A percentile compares a stretch with the other conserved stretches of the same genome.
These are phyloP conservation scores for Rhineura floridana DNA, from an alignment of 2,113 vertebrate species.

Conservation along the genomic window DNA sequence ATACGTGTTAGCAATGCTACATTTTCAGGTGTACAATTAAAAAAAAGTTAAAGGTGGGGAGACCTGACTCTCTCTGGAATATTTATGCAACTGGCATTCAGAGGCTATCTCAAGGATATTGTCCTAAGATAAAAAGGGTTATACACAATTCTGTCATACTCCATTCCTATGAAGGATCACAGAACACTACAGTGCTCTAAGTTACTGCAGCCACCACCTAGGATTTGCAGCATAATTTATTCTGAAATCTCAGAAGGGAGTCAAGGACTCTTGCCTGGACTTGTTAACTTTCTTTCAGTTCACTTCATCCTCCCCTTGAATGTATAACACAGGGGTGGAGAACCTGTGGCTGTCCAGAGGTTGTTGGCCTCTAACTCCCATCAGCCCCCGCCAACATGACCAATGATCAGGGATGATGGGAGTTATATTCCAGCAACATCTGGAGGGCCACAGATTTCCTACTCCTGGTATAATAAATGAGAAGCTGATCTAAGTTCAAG, in stretches of 20 bases:
- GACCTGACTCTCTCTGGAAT: neutral
- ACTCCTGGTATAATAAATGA: neutral
- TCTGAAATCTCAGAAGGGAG: neutral
- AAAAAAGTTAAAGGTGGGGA: neutral
- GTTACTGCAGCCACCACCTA: neutral
- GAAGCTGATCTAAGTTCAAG: neutral
- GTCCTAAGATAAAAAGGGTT: neutral
- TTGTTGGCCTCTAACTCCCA: no score
- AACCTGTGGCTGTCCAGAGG: no score
- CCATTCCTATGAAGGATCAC: no score
- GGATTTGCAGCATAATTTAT: neutral
- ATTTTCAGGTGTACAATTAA: neutral
- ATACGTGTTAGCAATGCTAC: neutral
- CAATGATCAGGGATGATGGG: no score
- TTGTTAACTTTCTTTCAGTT: neutral
- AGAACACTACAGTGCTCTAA: neutral
- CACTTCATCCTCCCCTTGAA: neutral
- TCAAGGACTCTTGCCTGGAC: neutral
- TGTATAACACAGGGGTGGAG: no score
- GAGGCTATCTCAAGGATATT: neutral
- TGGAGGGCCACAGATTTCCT: no score
- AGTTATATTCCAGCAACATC: no score
- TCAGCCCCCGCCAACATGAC: no score
- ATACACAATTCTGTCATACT: neutral
- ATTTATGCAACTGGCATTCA: neutral